Base-by-base conservation (phyloP, 1,140 invertebrate species). In the Dendroctonus ponderosae region DNA sequence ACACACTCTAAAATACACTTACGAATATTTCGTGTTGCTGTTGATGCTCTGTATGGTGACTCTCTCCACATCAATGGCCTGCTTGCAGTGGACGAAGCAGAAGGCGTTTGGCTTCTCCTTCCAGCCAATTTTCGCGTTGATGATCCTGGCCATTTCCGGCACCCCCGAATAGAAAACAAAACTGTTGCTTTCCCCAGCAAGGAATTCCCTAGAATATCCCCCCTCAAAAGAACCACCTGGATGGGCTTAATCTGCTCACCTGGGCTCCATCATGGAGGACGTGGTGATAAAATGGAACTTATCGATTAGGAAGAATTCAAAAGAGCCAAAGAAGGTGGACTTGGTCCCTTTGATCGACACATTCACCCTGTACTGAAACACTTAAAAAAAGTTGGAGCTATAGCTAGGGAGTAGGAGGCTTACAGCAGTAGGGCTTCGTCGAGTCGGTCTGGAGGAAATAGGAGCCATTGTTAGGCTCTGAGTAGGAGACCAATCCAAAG, bases 281-380 rank as follows among this genome's bases (percentile, higher is more conserved):
- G 68, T 71, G 39, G 74, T 66, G 1, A 71, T 62, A 53, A 70
- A 67, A 49, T 72, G 67, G 48, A 71, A 68, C 11, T 70, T 69
- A 48, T 76, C 75, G 2, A 73, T 67, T 26, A 77, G 42, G 26
- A 77, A 72, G 39, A 77, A 71, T 38, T 76, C 70, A 52, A 77
- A 77, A 52, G 59, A 70, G 8, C 76, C 76, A 42, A 65, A 57
- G 11, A 64, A 66, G 37, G 11, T 60, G 14, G 51, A 46, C 53
- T 66, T 53, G 12, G 58, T 43, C 6, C 39, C 43, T 54, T 65
- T 63, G 7, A 73, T 46, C 3, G 49, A n/a, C 0, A 70, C 42
- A 6, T 53, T 69, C 14, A 74, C 58, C 60, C 60, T 50, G 54
- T 74, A 75, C n/a, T 67, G 60, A 52, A 67, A 68, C 59, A 74